A percentile compares a stretch with the other conserved stretches of the same genome.
phyloP scores from a whole-genome alignment of 2,888 invertebrate genomes.

The Dorcus parallelipipedus region DNA sequence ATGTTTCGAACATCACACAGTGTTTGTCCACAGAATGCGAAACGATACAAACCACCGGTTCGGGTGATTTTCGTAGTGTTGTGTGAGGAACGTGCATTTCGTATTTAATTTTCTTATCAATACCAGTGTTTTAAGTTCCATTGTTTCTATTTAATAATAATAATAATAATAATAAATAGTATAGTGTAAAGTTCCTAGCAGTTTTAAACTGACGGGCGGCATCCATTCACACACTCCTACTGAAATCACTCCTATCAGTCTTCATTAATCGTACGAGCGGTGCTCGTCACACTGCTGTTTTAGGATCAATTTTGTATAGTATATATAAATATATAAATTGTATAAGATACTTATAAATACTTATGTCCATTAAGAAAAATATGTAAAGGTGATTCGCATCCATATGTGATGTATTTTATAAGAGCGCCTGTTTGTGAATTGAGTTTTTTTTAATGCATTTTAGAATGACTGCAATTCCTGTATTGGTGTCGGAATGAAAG shows the following conservation, averaged over 20 bases:
- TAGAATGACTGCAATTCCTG: conserved; percentile 43
- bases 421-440: conserved; percentile 23
- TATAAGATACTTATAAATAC: conserved; percentile 45
- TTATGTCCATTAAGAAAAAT: conserved; percentile 39
- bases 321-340: conserved; percentile 43
- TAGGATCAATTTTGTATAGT: conserved; percentile 51
- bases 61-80: conserved; percentile 1
- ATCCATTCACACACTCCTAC: conserved; percentile 2
- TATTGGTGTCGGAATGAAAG: conserved; percentile 47
- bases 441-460: conserved; percentile 30
- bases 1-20: conserved; percentile 14
- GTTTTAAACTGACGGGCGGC: conserved; percentile 4
- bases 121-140: conserved; percentile 3
- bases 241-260: conserved; percentile 9
- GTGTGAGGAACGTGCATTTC: neutral
- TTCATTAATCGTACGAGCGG: conserved; percentile 22
- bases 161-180: conserved; percentile 7
- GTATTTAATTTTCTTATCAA: conserved; percentile 4
- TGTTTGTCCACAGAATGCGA: conserved; percentile 9
- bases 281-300: conserved; percentile 28
- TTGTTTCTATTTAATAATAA: conserved; percentile 2
- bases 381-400: conserved; percentile 34
- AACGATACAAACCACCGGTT: neutral
- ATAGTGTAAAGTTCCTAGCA: conserved; percentile 19
- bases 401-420: conserved; percentile 45